Conservation (phyloP, 2,797 vertebrate genomes). For the Gobionotothen gibberifrons region DNA sequence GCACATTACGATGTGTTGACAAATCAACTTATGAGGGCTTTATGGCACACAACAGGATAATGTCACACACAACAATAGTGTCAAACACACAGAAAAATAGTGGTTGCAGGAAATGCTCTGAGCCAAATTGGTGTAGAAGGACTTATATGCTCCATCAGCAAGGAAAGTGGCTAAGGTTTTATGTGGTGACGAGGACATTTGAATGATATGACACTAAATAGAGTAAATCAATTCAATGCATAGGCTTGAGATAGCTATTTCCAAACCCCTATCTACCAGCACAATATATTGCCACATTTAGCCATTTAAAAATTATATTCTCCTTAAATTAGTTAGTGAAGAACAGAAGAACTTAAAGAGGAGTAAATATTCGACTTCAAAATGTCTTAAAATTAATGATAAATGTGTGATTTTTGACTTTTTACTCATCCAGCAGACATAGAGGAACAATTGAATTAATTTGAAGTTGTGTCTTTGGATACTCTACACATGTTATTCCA, state of each 20-base stretch:
- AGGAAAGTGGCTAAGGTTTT: not conserved
- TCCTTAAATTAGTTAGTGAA: not conserved
- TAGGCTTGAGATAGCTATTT: no score
- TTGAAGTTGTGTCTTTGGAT: no score
- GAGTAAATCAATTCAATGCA: not conserved
- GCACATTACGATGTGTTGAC: constrained; percentile 77
- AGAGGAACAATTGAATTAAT: not conserved
- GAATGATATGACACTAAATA: not conserved
- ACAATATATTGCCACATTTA: not conserved
- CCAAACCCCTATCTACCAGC: no score
- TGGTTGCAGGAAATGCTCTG: constrained; percentile 28
- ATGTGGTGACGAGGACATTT: not conserved
- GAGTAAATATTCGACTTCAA: not conserved
- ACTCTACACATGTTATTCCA: no score
- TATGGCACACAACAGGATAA: constrained; percentile 67
- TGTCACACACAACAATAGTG: constrained; percentile 58
- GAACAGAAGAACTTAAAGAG: not conserved
- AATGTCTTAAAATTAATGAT: not conserved
- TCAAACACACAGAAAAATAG: constrained; percentile 43
- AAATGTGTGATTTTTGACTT: not conserved
- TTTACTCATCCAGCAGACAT: not conserved
- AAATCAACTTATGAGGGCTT: constrained; percentile 70
- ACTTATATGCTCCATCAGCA: not conserved
- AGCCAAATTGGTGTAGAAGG: not conserved
- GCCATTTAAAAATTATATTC: not conserved